Evolutionary conservation across 1,140 invertebrate species (phyloP).

Genomic region (Leptonema lineaticorne): DNA sequence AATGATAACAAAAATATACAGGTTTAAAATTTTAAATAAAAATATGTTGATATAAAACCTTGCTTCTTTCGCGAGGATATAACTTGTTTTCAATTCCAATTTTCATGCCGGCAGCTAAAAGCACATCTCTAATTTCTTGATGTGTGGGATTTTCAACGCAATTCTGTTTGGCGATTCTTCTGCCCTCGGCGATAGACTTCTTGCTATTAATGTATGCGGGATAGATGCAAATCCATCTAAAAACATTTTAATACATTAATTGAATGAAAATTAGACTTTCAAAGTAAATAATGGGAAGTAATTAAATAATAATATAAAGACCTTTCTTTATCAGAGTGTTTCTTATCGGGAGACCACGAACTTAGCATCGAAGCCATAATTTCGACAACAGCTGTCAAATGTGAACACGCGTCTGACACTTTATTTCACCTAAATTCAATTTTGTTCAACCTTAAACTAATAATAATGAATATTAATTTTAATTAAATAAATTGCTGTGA

Average conservation of each 20-base stretch:
- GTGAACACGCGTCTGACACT: too few species aligned
- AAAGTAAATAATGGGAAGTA: background rate
- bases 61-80: conserved; percentile 88
- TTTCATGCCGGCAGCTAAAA: conserved; percentile 77
- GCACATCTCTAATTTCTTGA: conserved; percentile 91
- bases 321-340: conserved; percentile 67
- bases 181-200: conserved; percentile 84
- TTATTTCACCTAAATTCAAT: too few species aligned
- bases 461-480: too few species aligned
- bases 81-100: conserved; percentile 93
- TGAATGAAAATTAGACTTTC: background rate
- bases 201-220: conserved; percentile 95
- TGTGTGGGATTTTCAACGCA: conserved; percentile 93
- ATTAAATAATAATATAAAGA: conserved; percentile 39
- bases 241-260: too few species aligned
- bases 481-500: too few species aligned
- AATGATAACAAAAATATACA: background rate
- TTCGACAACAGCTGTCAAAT: too few species aligned
- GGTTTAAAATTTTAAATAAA: too few species aligned
- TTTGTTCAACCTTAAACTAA: too few species aligned
- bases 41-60: too few species aligned
- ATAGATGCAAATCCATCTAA: conserved; percentile 95
- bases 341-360: conserved; percentile 64
- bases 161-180: conserved; percentile 79
- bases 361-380: conserved; percentile 50